These are phyloP conservation scores for Catharus bicknelli DNA, from an alignment of 2,113 vertebrate genomes.

Conservation along the genomic window DNA sequence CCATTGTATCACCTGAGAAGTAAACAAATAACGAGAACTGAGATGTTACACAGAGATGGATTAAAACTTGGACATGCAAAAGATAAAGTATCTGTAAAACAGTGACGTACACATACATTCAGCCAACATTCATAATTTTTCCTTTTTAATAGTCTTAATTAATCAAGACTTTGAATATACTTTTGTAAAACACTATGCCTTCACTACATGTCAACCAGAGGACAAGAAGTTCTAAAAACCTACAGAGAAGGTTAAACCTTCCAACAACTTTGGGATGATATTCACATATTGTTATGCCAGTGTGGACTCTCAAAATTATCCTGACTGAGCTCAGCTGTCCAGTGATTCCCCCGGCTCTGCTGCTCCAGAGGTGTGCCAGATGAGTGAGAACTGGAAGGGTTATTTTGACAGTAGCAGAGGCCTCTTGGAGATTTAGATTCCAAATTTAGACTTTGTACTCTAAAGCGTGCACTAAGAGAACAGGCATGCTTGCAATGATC, in stretches of 20 bases:
- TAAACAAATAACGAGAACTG: not conserved
- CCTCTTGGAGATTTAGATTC: not conserved
- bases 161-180: not conserved
- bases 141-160: not conserved
- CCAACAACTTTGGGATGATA: not conserved
- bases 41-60: not conserved
- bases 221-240: not conserved
- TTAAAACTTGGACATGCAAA: not conserved
- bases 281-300: not conserved
- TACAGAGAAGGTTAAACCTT: not conserved
- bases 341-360: fast-evolving
- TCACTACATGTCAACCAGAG: not conserved
- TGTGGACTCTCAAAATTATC: not conserved
- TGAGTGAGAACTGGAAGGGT: not conserved
- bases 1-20: not conserved
- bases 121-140: not conserved
- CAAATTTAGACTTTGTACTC: not conserved
- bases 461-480: not conserved
- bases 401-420: not conserved
- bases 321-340: not conserved
- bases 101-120: not conserved
- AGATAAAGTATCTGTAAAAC: not conserved
- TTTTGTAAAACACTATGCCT: not conserved
- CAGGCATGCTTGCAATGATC: not conserved
- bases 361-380: not conserved